Conservation (phyloP, 2,797 vertebrate species). For the Pelochelys cantorii region DNA sequence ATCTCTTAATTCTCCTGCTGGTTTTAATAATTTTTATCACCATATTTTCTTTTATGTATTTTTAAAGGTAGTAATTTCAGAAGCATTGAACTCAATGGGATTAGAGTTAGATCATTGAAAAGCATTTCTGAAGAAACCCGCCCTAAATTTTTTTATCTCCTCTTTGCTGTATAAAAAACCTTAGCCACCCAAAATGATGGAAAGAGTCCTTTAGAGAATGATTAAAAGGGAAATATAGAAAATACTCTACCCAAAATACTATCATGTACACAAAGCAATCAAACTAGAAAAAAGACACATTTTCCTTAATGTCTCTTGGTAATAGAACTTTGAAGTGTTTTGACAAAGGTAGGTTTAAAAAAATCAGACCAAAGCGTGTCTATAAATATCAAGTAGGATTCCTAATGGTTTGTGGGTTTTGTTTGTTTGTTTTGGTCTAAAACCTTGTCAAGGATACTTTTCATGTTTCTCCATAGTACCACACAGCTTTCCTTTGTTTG, state of each 20-base stretch:
- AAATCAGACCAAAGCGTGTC: not conserved
- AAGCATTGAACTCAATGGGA: not conserved
- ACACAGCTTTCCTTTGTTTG: not conserved
- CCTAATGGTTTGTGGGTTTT: not conserved
- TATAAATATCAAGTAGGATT: not conserved
- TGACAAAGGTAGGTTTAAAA: not conserved
- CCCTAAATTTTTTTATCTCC: not conserved
- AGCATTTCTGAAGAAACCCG: not conserved
- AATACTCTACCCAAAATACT: not conserved
- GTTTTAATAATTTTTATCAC: not conserved
- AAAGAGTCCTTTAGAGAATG: not conserved
- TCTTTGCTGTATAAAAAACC: not conserved
- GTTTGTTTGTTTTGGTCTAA: not conserved
- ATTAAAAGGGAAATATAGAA: constrained; percentile 38
- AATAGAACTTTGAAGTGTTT: not conserved
- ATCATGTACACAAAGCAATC: constrained; percentile 18
- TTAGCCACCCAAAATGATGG: not conserved
- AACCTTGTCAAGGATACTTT: not conserved
- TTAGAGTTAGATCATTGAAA: not conserved
- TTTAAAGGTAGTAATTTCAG: not conserved
- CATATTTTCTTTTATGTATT: not conserved
- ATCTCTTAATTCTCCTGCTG: not conserved
- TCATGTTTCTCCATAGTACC: not conserved
- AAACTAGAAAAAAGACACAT: constrained; percentile 26
- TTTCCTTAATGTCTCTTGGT: not conserved